Evolutionary conservation across 1,140 invertebrate genomes (phyloP).

Genomic region (Neotoxoptera formosana): DNA sequence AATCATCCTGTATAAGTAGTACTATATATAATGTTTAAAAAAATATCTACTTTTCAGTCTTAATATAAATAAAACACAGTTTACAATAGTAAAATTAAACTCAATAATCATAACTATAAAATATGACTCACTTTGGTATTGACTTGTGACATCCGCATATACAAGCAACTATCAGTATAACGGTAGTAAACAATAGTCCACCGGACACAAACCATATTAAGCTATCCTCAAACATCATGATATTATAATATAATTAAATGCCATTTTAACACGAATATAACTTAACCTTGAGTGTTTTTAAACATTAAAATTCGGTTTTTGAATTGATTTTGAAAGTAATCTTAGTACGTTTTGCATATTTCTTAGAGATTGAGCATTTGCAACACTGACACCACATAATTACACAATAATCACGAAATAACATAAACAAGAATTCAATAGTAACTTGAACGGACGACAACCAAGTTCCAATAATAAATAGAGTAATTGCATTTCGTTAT

Average conservation of each 20-base stretch:
- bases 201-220: slow-evolving; percentile 56
- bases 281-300: not conserved
- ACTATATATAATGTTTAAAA: not conserved
- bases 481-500: not conserved
- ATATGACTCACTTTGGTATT: slow-evolving; percentile 61
- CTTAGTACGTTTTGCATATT: not conserved
- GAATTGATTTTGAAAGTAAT: not conserved
- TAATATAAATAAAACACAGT: slow-evolving; percentile 10
- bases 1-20: not conserved
- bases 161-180: slow-evolving; percentile 59
- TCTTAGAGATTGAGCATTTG: not conserved
- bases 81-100: not conserved
- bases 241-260: slow-evolving; percentile 29
- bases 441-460: not conserved
- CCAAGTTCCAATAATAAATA: not conserved
- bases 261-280: slow-evolving; percentile 24
- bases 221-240: slow-evolving; percentile 50
- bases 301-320: slow-evolving; percentile 31
- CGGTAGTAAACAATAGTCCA: slow-evolving; percentile 45
- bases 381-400: not conserved
- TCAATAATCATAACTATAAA: slow-evolving; percentile 31
- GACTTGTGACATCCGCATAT: slow-evolving; percentile 62
- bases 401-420: not conserved
- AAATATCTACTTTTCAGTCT: not conserved
- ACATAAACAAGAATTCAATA: no score